phyloP scores from a whole-genome alignment of 2,888 invertebrate species.

The Drosophila mimetica region DNA sequence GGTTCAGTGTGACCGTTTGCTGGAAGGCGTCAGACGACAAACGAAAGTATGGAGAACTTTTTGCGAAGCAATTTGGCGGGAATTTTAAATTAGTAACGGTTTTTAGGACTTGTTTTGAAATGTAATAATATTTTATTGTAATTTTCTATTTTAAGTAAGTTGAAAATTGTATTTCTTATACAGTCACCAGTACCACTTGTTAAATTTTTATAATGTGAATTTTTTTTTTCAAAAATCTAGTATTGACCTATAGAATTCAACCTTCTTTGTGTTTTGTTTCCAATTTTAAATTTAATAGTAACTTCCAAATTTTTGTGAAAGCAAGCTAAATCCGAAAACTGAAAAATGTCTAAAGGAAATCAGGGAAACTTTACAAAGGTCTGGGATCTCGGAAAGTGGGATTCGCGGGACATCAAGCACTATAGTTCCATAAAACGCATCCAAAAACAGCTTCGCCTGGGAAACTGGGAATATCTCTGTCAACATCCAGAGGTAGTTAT shows the following conservation, averaged over 20 bases:
- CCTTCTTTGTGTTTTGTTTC: slow-evolving; percentile 7
- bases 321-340: not conserved
- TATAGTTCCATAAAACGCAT: slow-evolving; percentile 54
- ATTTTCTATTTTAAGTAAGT: no score
- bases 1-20: slow-evolving; percentile 18
- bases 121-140: not conserved
- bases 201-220: no score
- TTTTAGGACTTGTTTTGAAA: not conserved
- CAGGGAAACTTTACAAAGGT: slow-evolving; percentile 37
- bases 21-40: not conserved
- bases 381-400: slow-evolving; percentile 59
- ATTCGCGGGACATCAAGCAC: slow-evolving; percentile 57
- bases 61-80: not conserved
- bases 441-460: slow-evolving; percentile 60
- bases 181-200: no score
- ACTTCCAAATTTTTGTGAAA: slow-evolving; percentile 13
- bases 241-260: not conserved
- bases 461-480: slow-evolving; percentile 61
- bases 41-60: not conserved
- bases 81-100: not conserved
- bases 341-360: slow-evolving; percentile 11
- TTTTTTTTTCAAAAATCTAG: no score
- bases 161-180: no score
- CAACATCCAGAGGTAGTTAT: slow-evolving; percentile 61
- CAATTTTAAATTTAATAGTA: no score